Evolutionary conservation across 2,797 vertebrate species (phyloP), one percentile per base, ranked within the genome.

Genomic region (Sebastes matsubarae): DNA sequence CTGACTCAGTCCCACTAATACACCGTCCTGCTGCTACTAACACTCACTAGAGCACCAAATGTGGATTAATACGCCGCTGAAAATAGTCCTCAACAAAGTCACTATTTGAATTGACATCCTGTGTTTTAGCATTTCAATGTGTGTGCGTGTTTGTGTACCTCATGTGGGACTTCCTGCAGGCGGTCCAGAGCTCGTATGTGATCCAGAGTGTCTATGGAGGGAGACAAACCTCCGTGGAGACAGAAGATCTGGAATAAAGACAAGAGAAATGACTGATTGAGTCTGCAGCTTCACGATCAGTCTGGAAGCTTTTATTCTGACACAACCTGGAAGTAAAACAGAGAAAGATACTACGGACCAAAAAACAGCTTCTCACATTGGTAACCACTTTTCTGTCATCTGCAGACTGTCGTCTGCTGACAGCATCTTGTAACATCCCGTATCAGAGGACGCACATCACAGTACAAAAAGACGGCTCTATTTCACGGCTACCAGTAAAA

Each of bases 151-250:
- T 60, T 29, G 2, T 13, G 20, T 93, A 98, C 97, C 97, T 99
- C 98, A 87, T 99, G 98, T 80, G 98, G 98, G 93, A 99, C 98
- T 94, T 99, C 98, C 80, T 99, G 98, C 86, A 98, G 95, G 68
- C 97, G 97, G 95, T 99, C 97, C 86, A 98, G 97, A 84, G 98
- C 97, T 95, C 98, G 96, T 95, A 99, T 99, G 94, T 99, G 98
- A 96, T 99, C 98, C 96, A 99, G 97, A 91, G 98, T 99, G 95
- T 99, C 97, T 96, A 99, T 98, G 68, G 98, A 99, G 30, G 98
- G 98, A 54, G 98, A 99, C 59, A 99, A 93, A 75, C 98, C 98
- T 86, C 98, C 98, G 25, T 99, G 98, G 87, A 99, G 97, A 96
- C 98, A 99, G 95, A 99, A 99, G 85, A 99, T 99, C 97, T 99